Evolutionary conservation across 2,113 vertebrate species (phyloP).

Genomic region (Microtus pennsylvanicus): DNA sequence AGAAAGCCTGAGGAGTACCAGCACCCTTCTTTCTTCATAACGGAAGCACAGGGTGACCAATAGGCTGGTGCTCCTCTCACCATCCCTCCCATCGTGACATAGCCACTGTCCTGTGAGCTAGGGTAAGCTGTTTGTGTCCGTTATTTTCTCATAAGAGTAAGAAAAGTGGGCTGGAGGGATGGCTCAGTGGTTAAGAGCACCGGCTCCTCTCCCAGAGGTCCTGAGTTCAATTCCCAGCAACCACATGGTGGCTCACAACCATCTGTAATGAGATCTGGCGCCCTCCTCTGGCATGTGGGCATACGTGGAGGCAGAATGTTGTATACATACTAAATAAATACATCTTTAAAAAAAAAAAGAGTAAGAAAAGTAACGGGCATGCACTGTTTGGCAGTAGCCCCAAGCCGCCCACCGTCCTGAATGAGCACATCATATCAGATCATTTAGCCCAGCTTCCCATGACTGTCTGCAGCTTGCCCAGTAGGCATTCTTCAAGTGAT

Average conservation of each 20-base stretch:
- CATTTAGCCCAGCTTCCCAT: neutral
- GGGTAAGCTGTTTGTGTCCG: neutral
- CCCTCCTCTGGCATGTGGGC: no score
- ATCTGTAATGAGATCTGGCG: no score
- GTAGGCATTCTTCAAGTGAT: neutral
- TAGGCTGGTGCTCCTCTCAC: neutral
- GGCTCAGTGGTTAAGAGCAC: no score
- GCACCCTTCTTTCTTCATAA: neutral
- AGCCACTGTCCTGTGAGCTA: neutral
- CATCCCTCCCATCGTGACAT: neutral
- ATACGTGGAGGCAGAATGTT: no score
- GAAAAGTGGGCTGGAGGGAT: neutral
- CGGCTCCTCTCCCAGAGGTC: no score
- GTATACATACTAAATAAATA: no score
- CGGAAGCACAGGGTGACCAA: neutral
- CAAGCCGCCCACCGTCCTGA: rapidly evolving
- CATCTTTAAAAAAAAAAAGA: no score
- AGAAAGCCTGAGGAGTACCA: neutral
- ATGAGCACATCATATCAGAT: rapidly evolving
- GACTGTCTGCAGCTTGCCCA: neutral
- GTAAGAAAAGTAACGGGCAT: neutral
- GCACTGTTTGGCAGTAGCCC: neutral
- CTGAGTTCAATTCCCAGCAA: no score
- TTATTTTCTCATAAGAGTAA: neutral
- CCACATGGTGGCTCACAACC: no score